Conservation (phyloP, 2,888 invertebrate species). For the Xanthorhoe designata region DNA sequence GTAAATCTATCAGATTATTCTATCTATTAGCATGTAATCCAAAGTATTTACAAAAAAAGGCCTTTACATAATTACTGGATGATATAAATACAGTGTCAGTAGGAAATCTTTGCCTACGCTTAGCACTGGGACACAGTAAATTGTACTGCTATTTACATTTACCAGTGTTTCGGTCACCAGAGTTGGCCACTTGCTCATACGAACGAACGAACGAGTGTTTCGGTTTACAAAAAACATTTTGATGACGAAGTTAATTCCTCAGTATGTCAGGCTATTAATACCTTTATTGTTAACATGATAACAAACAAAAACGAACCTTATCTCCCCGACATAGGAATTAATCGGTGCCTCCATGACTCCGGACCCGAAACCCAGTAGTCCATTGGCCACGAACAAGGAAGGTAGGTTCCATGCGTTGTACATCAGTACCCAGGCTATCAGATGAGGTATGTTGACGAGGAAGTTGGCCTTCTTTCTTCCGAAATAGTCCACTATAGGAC, state of each 20-base stretch:
- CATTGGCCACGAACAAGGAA: constrained; percentile 77
- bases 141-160: no score
- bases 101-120: no score
- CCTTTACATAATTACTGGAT: no score
- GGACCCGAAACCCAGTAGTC: constrained; percentile 82
- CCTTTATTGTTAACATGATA: background rate
- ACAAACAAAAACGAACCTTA: constrained; percentile 64
- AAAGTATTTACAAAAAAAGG: no score
- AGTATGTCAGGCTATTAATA: no score
- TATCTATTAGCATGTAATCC: background rate
- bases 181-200: no score
- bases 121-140: no score
- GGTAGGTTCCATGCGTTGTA: constrained; percentile 77
- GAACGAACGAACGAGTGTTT: no score
- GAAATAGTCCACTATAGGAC: constrained; percentile 81
- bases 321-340: constrained; percentile 85
- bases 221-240: no score
- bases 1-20: constrained; percentile 25
- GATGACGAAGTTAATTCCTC: no score
- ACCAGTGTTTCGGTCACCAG: no score
- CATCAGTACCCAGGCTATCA: constrained; percentile 83
- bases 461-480: constrained; percentile 84
- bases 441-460: constrained; percentile 83
- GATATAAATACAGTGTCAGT: no score
- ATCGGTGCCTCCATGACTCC: constrained; percentile 87